These are phyloP conservation scores for Ploceus nigricollis DNA, from an alignment of 2,113 vertebrate genomes.

Conservation along the genomic window DNA sequence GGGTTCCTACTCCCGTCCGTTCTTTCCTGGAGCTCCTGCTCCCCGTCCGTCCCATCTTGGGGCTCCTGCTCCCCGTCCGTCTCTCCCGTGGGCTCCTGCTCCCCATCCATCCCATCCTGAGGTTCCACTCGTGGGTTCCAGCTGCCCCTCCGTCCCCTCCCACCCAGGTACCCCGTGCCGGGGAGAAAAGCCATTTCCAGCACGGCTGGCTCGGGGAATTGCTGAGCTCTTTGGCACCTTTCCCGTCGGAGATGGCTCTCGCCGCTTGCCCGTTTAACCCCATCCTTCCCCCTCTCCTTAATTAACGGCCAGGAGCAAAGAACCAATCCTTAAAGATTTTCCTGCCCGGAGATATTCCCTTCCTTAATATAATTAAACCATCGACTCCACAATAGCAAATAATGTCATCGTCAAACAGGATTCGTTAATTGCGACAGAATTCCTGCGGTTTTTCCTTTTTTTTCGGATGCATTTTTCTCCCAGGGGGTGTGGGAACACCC, in stretches of 20 bases:
- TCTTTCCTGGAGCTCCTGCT: not conserved
- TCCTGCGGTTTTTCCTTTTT: fast-evolving
- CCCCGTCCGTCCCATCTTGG: fast-evolving
- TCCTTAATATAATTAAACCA: not conserved
- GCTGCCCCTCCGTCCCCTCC: not conserved
- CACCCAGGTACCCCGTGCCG: not conserved
- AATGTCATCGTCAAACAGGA: not conserved
- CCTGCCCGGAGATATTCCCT: not conserved
- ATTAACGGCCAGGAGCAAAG: not conserved
- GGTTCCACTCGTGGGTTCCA: not conserved
- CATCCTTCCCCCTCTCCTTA: not conserved
- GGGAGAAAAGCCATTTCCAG: not conserved
- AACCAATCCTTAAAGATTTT: not conserved
- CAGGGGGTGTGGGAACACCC: not conserved
- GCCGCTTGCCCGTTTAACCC: not conserved
- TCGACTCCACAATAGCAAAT: not conserved
- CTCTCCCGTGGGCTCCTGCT: not conserved
- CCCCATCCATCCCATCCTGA: no score
- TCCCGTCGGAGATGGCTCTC: not conserved
- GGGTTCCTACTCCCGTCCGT: not conserved
- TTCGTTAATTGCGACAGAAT: not conserved
- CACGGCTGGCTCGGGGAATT: not conserved
- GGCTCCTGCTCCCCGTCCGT: not conserved
- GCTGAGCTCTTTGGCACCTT: not conserved
- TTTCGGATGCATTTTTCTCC: fast-evolving